A percentile compares a stretch with the other conserved stretches of the same genome.
phyloP scores from a whole-genome alignment of 2,113 vertebrate genomes.

The Anthoscopus minutus region DNA sequence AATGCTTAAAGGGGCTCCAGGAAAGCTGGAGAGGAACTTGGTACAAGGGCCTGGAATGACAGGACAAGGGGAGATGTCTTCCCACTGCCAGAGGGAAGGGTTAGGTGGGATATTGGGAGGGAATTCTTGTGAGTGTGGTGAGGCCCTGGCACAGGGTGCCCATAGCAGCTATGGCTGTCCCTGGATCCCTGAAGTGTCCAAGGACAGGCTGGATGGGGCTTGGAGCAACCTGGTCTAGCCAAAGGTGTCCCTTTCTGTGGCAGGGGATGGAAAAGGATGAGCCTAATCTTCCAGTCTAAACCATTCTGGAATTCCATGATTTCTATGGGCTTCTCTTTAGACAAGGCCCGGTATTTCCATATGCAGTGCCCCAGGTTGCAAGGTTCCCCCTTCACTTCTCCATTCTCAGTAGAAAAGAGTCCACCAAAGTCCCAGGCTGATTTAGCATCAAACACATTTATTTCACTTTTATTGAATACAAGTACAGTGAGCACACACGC shows the following conservation, averaged over 20 bases:
- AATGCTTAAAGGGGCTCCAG: background rate
- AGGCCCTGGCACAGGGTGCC: background rate
- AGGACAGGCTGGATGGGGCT: rapidly evolving
- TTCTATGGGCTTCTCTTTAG: background rate
- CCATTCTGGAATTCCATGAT: background rate
- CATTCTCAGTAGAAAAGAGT: background rate
- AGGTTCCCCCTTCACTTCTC: background rate
- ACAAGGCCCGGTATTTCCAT: background rate
- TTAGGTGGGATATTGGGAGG: rapidly evolving
- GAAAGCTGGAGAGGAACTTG: background rate
- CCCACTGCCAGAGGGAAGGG: background rate
- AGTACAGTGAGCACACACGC: slow-evolving; percentile 93
- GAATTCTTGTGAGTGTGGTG: rapidly evolving
- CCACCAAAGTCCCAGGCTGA: background rate
- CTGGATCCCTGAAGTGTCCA: background rate
- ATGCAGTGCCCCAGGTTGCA: background rate
- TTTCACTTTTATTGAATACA: slow-evolving; percentile 94
- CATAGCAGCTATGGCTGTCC: background rate
- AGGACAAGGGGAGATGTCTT: background rate
- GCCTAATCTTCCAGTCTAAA: background rate
- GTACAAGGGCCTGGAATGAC: rapidly evolving
- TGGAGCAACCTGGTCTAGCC: rapidly evolving
- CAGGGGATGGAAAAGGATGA: background rate
- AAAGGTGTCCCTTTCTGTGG: background rate
- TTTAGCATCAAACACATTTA: slow-evolving; percentile 86